Conservation (phyloP, 2,113 vertebrate genomes). For the Leptobrachium ailaonicum region DNA sequence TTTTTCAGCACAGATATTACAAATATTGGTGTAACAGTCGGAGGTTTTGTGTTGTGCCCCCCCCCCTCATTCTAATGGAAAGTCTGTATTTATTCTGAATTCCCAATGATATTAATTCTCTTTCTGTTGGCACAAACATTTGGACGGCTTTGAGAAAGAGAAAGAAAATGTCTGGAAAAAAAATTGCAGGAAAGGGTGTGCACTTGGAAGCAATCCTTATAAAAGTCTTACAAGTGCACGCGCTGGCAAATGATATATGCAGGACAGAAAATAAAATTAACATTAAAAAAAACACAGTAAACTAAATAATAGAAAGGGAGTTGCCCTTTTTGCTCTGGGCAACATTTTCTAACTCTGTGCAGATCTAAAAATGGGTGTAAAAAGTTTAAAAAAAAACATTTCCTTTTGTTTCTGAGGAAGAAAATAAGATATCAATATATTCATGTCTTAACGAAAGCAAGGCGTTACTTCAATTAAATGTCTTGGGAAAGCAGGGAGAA, state of each 20-base stretch:
- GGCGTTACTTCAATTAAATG: not conserved
- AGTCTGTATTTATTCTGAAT: constrained; percentile 34
- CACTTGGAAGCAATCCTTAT: constrained; percentile 28
- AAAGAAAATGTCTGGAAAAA: constrained; percentile 38
- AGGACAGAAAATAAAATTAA: constrained; percentile 27
- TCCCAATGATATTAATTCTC: constrained; percentile 43
- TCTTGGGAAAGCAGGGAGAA: not conserved
- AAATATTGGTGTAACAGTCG: not conserved
- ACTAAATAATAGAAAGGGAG: constrained; percentile 34
- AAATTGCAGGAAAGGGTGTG: constrained; percentile 47
- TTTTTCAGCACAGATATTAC: no score
- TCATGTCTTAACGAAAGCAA: not conserved
- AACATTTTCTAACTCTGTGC: constrained; percentile 29
- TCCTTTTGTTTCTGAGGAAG: constrained; percentile 8
- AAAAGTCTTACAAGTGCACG: constrained; percentile 28
- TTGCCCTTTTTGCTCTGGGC: constrained; percentile 34
- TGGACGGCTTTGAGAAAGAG: constrained; percentile 17
- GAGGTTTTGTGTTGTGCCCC: not conserved
- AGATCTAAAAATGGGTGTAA: constrained; percentile 16
- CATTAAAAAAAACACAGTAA: not conserved
- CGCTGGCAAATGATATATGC: constrained; percentile 26
- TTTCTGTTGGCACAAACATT: constrained; percentile 32
- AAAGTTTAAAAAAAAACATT: not conserved
- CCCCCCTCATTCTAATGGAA: constrained; percentile 33
- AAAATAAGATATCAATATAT: not conserved